Percentiles rank a stretch among this genome's conserved stretches.
phyloP scores from a whole-genome alignment of 2,888 invertebrate species.

The Hydroisotoma schaefferi region DNA sequence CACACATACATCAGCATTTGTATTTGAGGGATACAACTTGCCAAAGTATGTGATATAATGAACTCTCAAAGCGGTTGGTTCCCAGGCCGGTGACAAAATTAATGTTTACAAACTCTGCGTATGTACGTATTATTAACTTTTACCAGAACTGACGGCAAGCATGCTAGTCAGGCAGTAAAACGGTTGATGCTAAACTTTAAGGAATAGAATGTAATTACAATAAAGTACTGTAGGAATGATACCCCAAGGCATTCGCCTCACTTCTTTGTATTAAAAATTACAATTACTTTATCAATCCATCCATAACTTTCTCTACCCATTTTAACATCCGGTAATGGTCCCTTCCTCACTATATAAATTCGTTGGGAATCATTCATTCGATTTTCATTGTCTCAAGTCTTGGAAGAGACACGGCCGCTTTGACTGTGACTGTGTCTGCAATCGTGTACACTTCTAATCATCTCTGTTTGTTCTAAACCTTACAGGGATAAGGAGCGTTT shows the following conservation, averaged over 20 bases:
- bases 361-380: not conserved
- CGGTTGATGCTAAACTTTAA: too few species aligned
- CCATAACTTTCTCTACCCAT: slow-evolving; percentile 14
- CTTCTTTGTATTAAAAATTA: not conserved
- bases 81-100: too few species aligned
- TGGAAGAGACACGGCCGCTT: not conserved
- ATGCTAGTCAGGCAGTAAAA: too few species aligned
- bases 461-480: slow-evolving; percentile 1
- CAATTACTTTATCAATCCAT: too few species aligned
- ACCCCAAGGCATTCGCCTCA: slow-evolving; percentile 1
- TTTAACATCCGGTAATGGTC: slow-evolving; percentile 12
- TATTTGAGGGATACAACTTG: too few species aligned
- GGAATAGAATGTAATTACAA: slow-evolving; percentile 2
- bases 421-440: too few species aligned
- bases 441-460: not conserved
- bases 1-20: too few species aligned
- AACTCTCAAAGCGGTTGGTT: too few species aligned
- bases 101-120: too few species aligned
- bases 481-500: slow-evolving; percentile 1
- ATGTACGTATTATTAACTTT: too few species aligned
- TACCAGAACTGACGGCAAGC: too few species aligned
- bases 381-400: not conserved
- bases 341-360: slow-evolving; percentile 15
- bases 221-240: not conserved
- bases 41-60: too few species aligned